These are phyloP conservation scores for Microctenopoma lineatum DNA, from an alignment of 2,797 vertebrate genomes.

Conservation along the genomic window DNA sequence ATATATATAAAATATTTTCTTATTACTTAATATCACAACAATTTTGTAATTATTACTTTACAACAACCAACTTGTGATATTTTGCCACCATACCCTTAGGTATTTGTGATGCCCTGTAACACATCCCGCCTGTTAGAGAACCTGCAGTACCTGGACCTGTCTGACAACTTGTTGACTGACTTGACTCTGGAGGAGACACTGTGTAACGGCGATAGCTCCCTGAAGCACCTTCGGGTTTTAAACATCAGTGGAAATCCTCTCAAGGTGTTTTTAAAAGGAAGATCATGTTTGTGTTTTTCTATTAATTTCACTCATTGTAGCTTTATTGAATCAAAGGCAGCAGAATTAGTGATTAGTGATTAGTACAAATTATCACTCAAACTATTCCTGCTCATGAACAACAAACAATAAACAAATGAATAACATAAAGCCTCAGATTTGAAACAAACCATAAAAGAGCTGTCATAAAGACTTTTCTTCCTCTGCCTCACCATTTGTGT, in stretches of 20 bases:
- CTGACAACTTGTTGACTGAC: constrained; percentile 71
- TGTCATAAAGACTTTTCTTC: not conserved
- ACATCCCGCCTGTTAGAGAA: constrained; percentile 41
- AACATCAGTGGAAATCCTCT: constrained; percentile 71
- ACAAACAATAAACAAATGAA: no score
- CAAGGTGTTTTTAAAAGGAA: constrained; percentile 45
- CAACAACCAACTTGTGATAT: no score
- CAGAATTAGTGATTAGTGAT: no score
- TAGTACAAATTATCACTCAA: no score
- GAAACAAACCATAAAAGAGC: no score
- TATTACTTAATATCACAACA: no score
- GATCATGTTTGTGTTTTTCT: no score
- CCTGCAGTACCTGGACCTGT: constrained; percentile 69
- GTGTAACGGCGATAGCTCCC: not conserved
- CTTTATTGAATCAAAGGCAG: no score
- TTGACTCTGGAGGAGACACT: constrained; percentile 52
- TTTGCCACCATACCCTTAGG: constrained; percentile 25
- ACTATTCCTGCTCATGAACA: no score
- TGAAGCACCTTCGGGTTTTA: constrained; percentile 59
- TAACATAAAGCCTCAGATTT: not conserved
- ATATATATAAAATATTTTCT: no score
- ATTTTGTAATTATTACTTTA: no score
- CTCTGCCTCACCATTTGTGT: not conserved
- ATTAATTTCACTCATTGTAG: no score
- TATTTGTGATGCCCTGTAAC: constrained; percentile 53